These are phyloP conservation scores for Sericinus montela DNA, from an alignment of 2,888 invertebrate genomes.

Conservation along the genomic window DNA sequence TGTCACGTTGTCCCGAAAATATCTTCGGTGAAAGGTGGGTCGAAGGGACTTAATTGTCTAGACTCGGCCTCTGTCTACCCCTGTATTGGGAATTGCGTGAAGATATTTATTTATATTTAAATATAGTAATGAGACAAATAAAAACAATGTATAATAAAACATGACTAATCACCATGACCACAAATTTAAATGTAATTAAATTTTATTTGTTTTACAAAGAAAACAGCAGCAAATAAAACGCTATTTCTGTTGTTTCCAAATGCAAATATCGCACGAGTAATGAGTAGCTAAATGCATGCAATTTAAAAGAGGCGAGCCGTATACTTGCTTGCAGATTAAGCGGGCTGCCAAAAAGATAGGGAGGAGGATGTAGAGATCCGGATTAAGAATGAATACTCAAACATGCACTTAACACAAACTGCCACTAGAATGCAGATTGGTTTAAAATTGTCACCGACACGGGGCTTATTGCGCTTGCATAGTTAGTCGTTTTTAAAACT, in stretches of 20 bases:
- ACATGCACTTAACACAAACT: conserved; percentile 55
- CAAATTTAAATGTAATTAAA: conserved; percentile 18
- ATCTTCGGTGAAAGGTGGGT: no score
- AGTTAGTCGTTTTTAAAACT: not conserved
- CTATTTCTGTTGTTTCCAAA: conserved; percentile 42
- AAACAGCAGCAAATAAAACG: conserved; percentile 27
- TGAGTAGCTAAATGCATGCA: conserved; percentile 61
- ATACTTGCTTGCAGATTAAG: conserved; percentile 39
- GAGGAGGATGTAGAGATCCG: conserved; percentile 31
- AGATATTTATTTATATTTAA: no score
- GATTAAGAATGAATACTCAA: conserved; percentile 69
- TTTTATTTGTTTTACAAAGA: conserved; percentile 19
- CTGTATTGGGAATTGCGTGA: no score
- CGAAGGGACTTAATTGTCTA: no score
- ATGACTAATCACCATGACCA: no score
- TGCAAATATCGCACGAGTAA: conserved; percentile 61
- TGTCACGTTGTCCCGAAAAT: no score
- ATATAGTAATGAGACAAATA: no score
- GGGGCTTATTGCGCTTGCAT: conserved; percentile 19
- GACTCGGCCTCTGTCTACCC: no score
- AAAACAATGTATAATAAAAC: not conserved
- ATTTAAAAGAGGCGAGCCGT: conserved; percentile 52
- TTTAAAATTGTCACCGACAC: conserved; percentile 21
- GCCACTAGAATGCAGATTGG: conserved; percentile 44
- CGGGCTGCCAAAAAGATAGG: conserved; percentile 66